Base-by-base conservation (phyloP, 2,113 vertebrate species). In the Bagarius yarrelli region DNA sequence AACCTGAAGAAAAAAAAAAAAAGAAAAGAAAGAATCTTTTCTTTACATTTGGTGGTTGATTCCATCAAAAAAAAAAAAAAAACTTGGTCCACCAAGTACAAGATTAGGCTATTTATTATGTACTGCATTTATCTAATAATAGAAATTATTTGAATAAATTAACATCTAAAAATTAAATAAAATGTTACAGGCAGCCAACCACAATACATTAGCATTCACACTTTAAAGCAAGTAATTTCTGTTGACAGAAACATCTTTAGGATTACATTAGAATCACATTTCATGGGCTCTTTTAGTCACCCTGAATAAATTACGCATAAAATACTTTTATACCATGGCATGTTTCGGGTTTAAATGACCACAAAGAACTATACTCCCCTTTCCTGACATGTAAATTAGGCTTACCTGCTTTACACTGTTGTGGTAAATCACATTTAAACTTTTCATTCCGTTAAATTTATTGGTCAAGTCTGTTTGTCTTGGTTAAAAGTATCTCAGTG, bases 121-220 rank as follows among this genome's bases (percentile, higher is more conserved):
- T 59, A 61, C 67, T 76, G 72, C 52, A 72, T 60, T 69, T 78
- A 84, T 84, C 87, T 84, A 88, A 82, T 79, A 61, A 87, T 83
- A 87, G 56, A 89, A 74, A 89, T 90, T 83, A 88, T 91, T 89
- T 88, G 80, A 93, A 93, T 93, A 93, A 94, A 93, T 93, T 92
- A 93, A 91, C 81, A 87, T 56, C 89, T 88, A 84, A 91, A 91
- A 86, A 86, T 90, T 90, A 92, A 92, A 93, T 88, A 93, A 91
- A 73, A 73, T 55, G 86, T 92, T 91, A 87, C 76, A 91, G 90
- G 88, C 89, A 91, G 89, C 85, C 75, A 73, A 89, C 84, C 79
- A 73, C 87, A 82, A 74, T 79, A 70, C 85, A 74, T 87, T 87
- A 72, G 73, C 78, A 83, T 88, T 87, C 86, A 89, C 79, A 74